Evolutionary conservation across 2,113 vertebrate species (phyloP).

Genomic region (Dolichallabes microphthalmus): DNA sequence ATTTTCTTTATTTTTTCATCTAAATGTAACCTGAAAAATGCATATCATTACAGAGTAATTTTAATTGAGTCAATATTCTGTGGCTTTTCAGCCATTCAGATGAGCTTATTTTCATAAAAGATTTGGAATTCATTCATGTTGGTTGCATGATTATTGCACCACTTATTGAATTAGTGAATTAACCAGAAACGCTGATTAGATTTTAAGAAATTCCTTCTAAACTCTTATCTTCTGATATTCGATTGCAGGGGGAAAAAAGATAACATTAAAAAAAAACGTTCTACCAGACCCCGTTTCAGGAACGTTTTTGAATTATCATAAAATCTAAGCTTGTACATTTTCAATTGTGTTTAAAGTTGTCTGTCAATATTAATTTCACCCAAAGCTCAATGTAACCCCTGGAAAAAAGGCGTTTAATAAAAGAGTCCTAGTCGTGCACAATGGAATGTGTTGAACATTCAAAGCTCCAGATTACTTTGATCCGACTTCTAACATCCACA

Average conservation of each 20-base stretch:
- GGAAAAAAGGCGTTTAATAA: constrained; percentile 6
- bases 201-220: neutral
- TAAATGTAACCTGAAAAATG: neutral
- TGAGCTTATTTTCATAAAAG: neutral
- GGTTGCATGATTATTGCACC: neutral
- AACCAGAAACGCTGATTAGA: constrained; percentile 11
- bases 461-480: constrained; percentile 21
- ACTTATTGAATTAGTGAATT: constrained; percentile 4
- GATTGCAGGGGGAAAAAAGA: too few relatives aligned
- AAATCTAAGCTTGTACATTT: constrained; percentile 1
- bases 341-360: neutral
- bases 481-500: constrained; percentile 18
- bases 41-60: neutral
- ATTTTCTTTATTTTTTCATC: neutral
- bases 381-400: neutral
- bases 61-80: neutral
- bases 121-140: constrained; percentile 4
- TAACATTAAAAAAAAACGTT: neutral
- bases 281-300: neutral
- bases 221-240: neutral
- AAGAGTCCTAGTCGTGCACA: constrained; percentile 31
- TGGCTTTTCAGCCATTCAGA: neutral
- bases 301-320: constrained; percentile 1
- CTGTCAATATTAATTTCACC: constrained; percentile 29
- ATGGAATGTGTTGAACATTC: constrained; percentile 29